Evolutionary conservation across 2,113 vertebrate species (phyloP), one percentile per base, ranked within the genome.

Genomic region (Albula goreensis): DNA sequence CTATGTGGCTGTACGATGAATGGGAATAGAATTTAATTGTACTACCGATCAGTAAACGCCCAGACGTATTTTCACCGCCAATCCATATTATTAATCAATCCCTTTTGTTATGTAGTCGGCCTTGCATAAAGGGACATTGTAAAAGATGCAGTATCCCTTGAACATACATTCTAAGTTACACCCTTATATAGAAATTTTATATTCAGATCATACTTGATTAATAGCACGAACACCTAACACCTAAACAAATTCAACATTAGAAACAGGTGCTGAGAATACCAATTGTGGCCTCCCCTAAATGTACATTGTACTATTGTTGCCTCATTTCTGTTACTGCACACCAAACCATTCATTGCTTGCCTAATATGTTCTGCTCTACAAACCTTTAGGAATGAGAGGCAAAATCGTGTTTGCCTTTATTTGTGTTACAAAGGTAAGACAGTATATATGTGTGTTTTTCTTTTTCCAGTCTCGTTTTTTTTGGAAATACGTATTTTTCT

Each of bases 131-230:
- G 48, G 52, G 78, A 82, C 81, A 74, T 81, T 57, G 88, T 94
- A 91, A 95, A 95, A 95, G 94, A 95, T 95, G 94, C 94, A 95
- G 94, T 95, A 95, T 95, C 94, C 94, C 93, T 4, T 89, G 89
- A 90, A 86, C 86, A 87, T 87, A 86, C 17, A 74, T 22, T 49
- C 11, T 52, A 52, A 12, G 53, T 81, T 19, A 79, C 78, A 88
- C 86, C 89, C 87, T 87, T 80, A 88, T 90, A 15, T 19, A 41
- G 50, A 78, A 77, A 84, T 84, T 48, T 31, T 31, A 49, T 70
- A 13, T 31, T 19, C 31, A 83, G 50, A 63, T 19, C n/a, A 53
- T 52, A n/a, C 15, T 0, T 81, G 51, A 7, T 81, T 81, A n/a
- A 81, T 81, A 50, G n/a, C 13, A 19, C 13, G 22, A 53, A 74